Evolutionary conservation across 2,797 vertebrate species (phyloP), one percentile per base, ranked within the genome.

Genomic region (Hafferia zeledoni): DNA sequence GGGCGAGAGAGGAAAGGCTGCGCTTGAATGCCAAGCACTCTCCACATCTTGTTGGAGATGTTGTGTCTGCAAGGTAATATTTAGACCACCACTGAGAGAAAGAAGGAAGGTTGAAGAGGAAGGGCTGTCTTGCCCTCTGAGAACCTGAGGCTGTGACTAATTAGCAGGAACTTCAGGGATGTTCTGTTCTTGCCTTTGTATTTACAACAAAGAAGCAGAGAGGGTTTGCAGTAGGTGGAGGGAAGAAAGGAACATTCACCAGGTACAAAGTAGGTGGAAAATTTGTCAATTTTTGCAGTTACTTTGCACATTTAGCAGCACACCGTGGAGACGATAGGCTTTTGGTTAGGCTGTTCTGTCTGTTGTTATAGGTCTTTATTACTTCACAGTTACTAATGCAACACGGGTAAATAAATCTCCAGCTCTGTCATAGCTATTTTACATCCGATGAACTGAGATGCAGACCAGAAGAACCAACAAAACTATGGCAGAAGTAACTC

Each of bases 131-230:
- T 28, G 17, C 13, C 13, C 37, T 27, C 81, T 78, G 57, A 80
- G 85, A 94, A 88, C 25, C 27, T 11, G 1, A 68, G 47, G 53
- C 67, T 95, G 67, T 91, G 74, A 76, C 84, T 86, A 79, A 89
- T 94, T 69, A 72, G 27, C 24, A 80, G 63, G 49, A 87, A 33
- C 75, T 76, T 56, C 43, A 71, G 60, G 74, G 67, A 50, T 37
- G 53, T 89, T 95, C 71, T 72, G 27, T 44, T 81, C 76, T 94
- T 53, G 14, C 43, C 50, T 94, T 94, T 71, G 28, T 83, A 20
- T 44, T 81, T 69, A 16, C n/a, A 46, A 35, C 41, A 88, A 82
- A 78, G 72, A 55, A 53, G 37, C 1, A 2, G 52, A 76, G 31
- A 83, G 49, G 47, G 86, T 50, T n/a, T 71, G 69, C 37, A 53